Evolutionary conservation across 2,797 vertebrate species (phyloP), one percentile per base, ranked within the genome.

Genomic region (Sarcoramphus papa): DNA sequence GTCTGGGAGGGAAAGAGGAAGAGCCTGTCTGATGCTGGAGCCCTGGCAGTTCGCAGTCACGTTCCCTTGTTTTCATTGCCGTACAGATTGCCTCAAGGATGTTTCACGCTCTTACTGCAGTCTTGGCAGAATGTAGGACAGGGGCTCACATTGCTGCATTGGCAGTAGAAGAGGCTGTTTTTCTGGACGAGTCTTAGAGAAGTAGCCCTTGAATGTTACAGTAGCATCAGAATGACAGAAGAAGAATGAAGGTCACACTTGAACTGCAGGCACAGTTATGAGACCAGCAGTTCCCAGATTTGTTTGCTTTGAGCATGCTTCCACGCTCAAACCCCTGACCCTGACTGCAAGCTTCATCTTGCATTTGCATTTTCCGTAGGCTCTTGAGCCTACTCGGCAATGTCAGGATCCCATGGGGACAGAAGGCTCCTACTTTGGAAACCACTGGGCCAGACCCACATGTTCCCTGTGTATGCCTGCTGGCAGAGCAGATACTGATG

Each of bases 101-200:
- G 59, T 73, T 92, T 64, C 22, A 72, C 14, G 5, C 76, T 79
- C 67, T 85, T 67, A 35, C 56, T 65, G 89, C 93, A 82, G 45
- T 82, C 67, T 79, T 91, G 85, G 93, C 93, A 95, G 88, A 95
- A 96, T 87, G 83, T 94, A 95, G 96, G 95, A 83, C 89, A 94
- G 56, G 9, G 5, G 35, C 72, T 94, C 82, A 68, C 41, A 15
- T 72, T 84, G 67, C 95, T 84, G 76, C 85, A 65, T 14, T 85
- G 84, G 62, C 63, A 63, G 35, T n/a, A 21, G 40, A 69, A 83
- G 64, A 94, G 18, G 24, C 59, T 70, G 47, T 12, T 91, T 68
- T 45, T 56, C 33, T 95, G 85, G 37, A 59, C 12, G 12, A 54
- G 31, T n/a, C 51, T 89, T 60, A 59, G 80, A 77, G 56, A 79